Evolutionary conservation across 2,888 invertebrate species (phyloP).

Genomic region (Plutella xylostella): DNA sequence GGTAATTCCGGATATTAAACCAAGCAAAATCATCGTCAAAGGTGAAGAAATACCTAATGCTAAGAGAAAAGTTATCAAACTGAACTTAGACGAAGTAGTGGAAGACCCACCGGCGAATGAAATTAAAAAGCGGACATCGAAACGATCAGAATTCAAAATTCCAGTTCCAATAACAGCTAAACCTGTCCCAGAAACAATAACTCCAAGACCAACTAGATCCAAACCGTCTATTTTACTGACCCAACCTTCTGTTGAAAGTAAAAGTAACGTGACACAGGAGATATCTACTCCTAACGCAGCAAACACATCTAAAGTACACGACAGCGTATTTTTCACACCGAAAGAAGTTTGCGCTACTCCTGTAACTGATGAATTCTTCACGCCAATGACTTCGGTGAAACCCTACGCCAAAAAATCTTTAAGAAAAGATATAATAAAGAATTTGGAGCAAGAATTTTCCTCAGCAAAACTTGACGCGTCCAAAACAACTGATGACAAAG

Average conservation of each 20-base stretch:
- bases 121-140: too few species aligned
- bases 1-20: slow-evolving; percentile 22
- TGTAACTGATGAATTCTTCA: slow-evolving; percentile 41
- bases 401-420: slow-evolving; percentile 36
- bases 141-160: slow-evolving; percentile 37
- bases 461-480: too few species aligned
- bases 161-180: slow-evolving; percentile 36
- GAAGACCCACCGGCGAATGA: not conserved
- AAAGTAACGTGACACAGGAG: too few species aligned
- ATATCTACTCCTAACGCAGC: too few species aligned
- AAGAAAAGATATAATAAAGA: slow-evolving; percentile 38
- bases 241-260: slow-evolving; percentile 16
- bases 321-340: too few species aligned
- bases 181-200: slow-evolving; percentile 35
- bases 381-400: slow-evolving; percentile 39
- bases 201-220: slow-evolving; percentile 30
- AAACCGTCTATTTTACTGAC: slow-evolving; percentile 27
- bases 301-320: too few species aligned
- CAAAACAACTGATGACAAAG: too few species aligned
- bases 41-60: slow-evolving; percentile 43
- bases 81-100: slow-evolving; percentile 36
- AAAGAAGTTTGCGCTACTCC: too few species aligned
- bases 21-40: slow-evolving; percentile 27
- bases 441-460: slow-evolving; percentile 46
- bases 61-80: slow-evolving; percentile 35